phyloP scores from a whole-genome alignment of 2,888 invertebrate genomes.

The Laothoe populi region DNA sequence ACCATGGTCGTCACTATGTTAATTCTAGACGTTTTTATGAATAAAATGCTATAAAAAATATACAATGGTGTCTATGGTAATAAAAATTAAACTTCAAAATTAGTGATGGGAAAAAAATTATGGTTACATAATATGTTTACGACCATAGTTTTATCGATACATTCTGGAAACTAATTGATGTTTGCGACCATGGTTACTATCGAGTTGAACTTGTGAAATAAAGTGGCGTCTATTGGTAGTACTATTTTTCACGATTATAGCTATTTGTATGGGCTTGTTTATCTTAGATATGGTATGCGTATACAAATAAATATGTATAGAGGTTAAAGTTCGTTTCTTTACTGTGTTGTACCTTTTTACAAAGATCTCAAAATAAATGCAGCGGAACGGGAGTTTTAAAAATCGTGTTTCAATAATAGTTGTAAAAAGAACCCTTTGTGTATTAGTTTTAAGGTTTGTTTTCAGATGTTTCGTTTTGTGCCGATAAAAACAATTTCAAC shows the following conservation, averaged over 20 bases:
- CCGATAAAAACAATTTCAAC: slow-evolving; percentile 32
- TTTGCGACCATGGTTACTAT: neutral
- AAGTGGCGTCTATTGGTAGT: neutral
- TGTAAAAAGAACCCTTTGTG: slow-evolving; percentile 28
- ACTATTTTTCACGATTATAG: neutral
- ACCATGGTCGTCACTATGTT: neutral
- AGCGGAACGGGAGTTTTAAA: slow-evolving; percentile 20
- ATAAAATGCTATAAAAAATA: too few species aligned
- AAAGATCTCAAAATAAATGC: slow-evolving; percentile 25
- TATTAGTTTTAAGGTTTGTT: slow-evolving; percentile 40
- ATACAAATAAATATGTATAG: slow-evolving; percentile 19
- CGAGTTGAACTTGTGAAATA: neutral
- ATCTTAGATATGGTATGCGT: slow-evolving; percentile 2
- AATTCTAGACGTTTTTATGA: too few species aligned
- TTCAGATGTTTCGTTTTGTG: slow-evolving; percentile 35
- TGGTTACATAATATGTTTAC: too few species aligned
- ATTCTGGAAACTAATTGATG: neutral
- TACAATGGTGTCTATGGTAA: too few species aligned
- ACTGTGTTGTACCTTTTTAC: slow-evolving; percentile 13
- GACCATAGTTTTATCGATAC: too few species aligned
- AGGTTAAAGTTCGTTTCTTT: slow-evolving; percentile 13
- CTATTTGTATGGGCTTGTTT: slow-evolving; percentile 11
- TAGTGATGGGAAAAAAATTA: too few species aligned
- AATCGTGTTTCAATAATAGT: slow-evolving; percentile 28
- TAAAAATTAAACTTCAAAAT: too few species aligned